These are phyloP conservation scores for Chionodraco myersi DNA, from an alignment of 2,113 vertebrate genomes.

Conservation along the genomic window DNA sequence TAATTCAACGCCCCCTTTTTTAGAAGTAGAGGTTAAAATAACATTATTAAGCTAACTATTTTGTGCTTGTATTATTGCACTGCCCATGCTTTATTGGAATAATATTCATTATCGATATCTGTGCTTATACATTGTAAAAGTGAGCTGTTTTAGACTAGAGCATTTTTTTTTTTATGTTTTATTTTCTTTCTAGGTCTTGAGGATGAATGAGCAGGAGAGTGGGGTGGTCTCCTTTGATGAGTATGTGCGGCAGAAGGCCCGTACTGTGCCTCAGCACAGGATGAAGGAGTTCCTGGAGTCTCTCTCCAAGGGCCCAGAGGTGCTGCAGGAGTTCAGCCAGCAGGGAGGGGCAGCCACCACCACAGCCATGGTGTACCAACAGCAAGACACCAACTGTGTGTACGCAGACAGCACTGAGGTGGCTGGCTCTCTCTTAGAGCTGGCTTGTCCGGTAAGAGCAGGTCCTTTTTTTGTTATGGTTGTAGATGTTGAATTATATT, in stretches of 20 bases:
- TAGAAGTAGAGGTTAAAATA: neutral
- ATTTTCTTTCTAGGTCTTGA: slow-evolving; percentile 55
- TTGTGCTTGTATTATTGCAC: neutral
- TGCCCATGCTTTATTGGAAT: neutral
- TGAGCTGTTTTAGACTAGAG: neutral
- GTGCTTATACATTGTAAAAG: neutral
- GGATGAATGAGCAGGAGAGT: slow-evolving; percentile 98
- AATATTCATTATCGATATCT: neutral
- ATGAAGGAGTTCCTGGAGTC: slow-evolving; percentile 99
- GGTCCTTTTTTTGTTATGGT: neutral
- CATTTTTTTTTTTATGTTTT: neutral
- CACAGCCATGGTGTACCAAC: slow-evolving; percentile 96
- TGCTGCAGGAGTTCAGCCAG: slow-evolving; percentile 95
- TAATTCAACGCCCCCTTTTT: neutral
- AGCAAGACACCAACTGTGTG: slow-evolving; percentile 94
- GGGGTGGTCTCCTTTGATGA: slow-evolving; percentile 99
- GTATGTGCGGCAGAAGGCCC: slow-evolving; percentile 97
- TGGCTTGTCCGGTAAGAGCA: slow-evolving; percentile 93
- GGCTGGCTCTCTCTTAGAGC: slow-evolving; percentile 97
- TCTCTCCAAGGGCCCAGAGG: slow-evolving; percentile 94
- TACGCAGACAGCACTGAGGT: slow-evolving; percentile 99
- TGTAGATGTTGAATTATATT: neutral
- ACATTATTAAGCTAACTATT: neutral
- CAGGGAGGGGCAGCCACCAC: slow-evolving; percentile 84
- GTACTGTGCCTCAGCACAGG: slow-evolving; percentile 96